Base-by-base conservation (phyloP, 2,113 vertebrate genomes). In the Myiozetetes cayanensis region DNA sequence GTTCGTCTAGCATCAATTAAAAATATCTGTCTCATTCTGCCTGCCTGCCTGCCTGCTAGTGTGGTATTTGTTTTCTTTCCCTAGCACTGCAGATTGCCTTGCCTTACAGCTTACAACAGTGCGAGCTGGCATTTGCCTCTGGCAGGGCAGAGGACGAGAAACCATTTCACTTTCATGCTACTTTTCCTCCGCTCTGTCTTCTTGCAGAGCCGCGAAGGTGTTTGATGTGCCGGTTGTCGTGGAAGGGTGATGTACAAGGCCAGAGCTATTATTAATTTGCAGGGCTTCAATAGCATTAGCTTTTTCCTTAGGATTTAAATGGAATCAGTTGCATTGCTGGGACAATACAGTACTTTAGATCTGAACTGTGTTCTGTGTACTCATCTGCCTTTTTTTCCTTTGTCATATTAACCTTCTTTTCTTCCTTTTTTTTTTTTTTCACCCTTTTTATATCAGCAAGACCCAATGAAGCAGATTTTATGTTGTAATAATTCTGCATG, bases 11-110 rank as follows among this genome's bases (percentile, higher is more conserved):
- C 96, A 91, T 96, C 97, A 96, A 95, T 98, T 96, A 97, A 96
- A 97, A 97, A 96, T 76, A 95, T 75, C 96, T 47, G n/a, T 95
- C 96, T 97, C 96, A 94, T 92, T 97, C n/a, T 94, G 89, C 96
- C 96, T 94, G 95, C 93, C 90, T 95, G 91, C 68, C 72, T 87
- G 89, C 85, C 89, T 91, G 91, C 94, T 61, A 94, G 94, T 74
- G 96, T 71, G 77, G 89, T 89, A 84, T 93, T 93, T 68, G 14
- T 74, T 89, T 87, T 91, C 96, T 96, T 97, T 92, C 61, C 92
- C 65, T 53, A 96, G 89, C 79, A 41, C 89, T 77, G 82, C 22
- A 61, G 89, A 96, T 67, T 84, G 76, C 90, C 85, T 92, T 89
- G 87, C 74, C 62, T 91, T 93, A 56, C 50, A 77, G 87, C 95